Percentiles rank a stretch among this genome's conserved stretches.
Evolutionary conservation across 2,113 vertebrate genomes (phyloP).

Genomic region (Pluvianellus socialis): DNA sequence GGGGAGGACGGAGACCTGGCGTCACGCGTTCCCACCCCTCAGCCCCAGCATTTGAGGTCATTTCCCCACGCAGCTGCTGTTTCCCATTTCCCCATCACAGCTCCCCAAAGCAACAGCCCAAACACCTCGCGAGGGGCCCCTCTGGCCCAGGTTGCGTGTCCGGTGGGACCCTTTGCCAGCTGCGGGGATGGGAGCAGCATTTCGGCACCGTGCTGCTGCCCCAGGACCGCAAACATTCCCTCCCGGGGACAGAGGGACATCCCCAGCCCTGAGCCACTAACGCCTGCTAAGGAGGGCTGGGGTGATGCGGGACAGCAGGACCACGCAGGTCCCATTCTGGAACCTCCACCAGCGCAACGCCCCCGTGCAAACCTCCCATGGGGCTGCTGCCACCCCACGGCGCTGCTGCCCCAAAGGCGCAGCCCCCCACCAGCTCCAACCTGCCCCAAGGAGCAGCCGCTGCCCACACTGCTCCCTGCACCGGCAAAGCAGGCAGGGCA

Average conservation of each 20-base stretch:
- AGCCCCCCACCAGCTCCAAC: not conserved
- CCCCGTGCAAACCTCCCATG: fast-evolving
- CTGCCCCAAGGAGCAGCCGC: not conserved
- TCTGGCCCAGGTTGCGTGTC: fast-evolving
- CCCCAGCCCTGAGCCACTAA: not conserved
- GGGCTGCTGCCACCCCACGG: not conserved
- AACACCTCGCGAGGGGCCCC: not conserved
- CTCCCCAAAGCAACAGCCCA: not conserved
- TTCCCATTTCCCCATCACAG: not conserved
- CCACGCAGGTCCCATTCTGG: not conserved
- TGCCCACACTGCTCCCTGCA: not conserved
- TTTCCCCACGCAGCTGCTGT: not conserved
- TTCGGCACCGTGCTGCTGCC: not conserved
- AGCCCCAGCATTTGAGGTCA: not conserved
- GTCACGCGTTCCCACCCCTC: not conserved
- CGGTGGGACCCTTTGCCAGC: not conserved
- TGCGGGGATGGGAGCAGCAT: not conserved
- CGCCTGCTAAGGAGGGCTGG: not conserved
- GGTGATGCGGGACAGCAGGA: not conserved
- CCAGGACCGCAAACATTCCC: fast-evolving
- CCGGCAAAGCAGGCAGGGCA: not conserved
- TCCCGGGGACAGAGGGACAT: not conserved
- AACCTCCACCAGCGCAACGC: not conserved
- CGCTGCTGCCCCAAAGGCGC: not conserved
- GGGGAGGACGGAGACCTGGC: not conserved